Evolutionary conservation across 2,888 invertebrate genomes (phyloP).

Genomic region (Schizotus pectinicornis): DNA sequence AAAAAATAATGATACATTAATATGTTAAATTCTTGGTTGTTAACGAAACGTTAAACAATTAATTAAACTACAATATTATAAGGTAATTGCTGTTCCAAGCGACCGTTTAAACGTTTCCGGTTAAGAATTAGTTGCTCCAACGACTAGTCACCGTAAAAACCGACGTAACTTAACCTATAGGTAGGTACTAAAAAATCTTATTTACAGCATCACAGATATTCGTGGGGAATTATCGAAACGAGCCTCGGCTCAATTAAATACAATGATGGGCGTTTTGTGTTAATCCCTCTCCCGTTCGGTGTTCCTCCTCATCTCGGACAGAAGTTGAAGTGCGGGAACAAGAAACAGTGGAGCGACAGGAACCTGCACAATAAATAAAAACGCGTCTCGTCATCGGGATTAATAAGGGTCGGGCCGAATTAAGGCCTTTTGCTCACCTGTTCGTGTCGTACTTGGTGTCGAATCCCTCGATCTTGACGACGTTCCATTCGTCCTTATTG

Average conservation of each 20-base stretch:
- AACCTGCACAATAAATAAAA: constrained; percentile 69
- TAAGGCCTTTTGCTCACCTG: constrained; percentile 59
- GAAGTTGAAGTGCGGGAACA: constrained; percentile 84
- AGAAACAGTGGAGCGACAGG: constrained; percentile 86
- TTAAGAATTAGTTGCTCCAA: constrained; percentile 22
- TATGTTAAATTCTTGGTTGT: constrained; percentile 39
- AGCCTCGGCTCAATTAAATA: background rate
- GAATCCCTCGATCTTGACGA: constrained; percentile 82
- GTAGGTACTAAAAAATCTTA: constrained; percentile 29
- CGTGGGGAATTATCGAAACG: constrained; percentile 9
- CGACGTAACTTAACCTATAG: constrained; percentile 33
- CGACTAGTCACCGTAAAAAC: constrained; percentile 33
- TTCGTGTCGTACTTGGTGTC: constrained; percentile 81
- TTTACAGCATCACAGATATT: constrained; percentile 42
- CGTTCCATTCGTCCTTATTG: constrained; percentile 82
- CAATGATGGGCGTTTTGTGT: constrained; percentile 28
- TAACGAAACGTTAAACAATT: constrained; percentile 20
- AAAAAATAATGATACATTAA: constrained; percentile 24
- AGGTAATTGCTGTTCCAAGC: background rate
- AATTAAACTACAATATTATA: constrained; percentile 8
- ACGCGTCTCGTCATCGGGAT: constrained; percentile 36
- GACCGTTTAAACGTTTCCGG: constrained; percentile 5
- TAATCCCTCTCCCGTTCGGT: constrained; percentile 28
- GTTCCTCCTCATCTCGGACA: constrained; percentile 69
- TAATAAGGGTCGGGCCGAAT: constrained; percentile 33